Conservation (phyloP, 2,797 vertebrate species). For the Dendrocincla fuliginosa region DNA sequence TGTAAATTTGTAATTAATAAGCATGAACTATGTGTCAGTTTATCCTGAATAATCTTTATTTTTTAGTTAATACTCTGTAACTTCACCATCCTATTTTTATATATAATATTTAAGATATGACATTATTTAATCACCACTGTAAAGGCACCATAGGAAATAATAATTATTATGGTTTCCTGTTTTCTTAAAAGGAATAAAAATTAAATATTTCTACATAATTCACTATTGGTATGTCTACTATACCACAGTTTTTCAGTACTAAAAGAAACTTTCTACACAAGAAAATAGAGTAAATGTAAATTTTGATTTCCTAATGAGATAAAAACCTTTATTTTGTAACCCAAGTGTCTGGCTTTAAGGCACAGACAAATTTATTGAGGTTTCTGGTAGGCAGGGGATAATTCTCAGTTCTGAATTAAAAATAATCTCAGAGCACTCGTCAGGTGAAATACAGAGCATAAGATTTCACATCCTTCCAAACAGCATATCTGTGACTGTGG, state of each 20-base stretch:
- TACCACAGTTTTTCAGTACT: background rate
- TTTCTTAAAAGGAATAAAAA: background rate
- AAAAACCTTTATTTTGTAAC: background rate
- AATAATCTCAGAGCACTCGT: background rate
- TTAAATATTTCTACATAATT: background rate
- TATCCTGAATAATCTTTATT: background rate
- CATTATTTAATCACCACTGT: background rate
- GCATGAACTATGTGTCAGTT: background rate
- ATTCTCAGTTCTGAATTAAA: background rate
- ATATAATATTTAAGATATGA: background rate
- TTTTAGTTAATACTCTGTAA: background rate
- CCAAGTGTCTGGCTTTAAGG: background rate
- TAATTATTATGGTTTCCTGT: background rate
- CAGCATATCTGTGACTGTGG: background rate
- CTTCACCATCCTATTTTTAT: background rate
- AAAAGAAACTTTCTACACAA: background rate
- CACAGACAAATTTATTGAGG: background rate
- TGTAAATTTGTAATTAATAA: background rate
- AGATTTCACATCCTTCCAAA: background rate
- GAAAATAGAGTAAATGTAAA: background rate
- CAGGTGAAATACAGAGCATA: background rate
- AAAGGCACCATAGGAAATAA: background rate
- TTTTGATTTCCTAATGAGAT: background rate
- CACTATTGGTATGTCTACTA: background rate
- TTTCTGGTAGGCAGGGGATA: background rate